Conservation (phyloP, 2,888 invertebrate genomes). For the Tachina fera region DNA sequence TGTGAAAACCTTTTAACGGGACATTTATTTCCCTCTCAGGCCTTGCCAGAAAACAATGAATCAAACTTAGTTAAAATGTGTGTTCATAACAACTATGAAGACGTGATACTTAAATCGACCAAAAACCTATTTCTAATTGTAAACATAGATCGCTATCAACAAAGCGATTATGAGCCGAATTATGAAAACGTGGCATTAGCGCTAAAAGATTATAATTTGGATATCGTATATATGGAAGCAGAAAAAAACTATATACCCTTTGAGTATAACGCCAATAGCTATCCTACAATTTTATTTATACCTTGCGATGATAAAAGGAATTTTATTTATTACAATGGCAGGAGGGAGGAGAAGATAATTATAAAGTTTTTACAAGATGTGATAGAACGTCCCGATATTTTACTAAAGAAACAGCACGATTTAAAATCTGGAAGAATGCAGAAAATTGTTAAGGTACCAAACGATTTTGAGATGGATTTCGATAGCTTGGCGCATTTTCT, state of each 20-base stretch:
- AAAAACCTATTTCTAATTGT: slow-evolving; percentile 65
- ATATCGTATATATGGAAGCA: slow-evolving; percentile 72
- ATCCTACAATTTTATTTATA: slow-evolving; percentile 66
- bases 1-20: slow-evolving; percentile 65
- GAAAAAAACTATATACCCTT: slow-evolving; percentile 66
- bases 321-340: slow-evolving; percentile 47
- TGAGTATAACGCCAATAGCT: slow-evolving; percentile 57
- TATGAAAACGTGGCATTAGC: slow-evolving; percentile 54
- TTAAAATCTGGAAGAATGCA: neutral
- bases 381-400: slow-evolving; percentile 1
- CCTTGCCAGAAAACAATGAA: slow-evolving; percentile 10
- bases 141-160: slow-evolving; percentile 12
- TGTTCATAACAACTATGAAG: slow-evolving; percentile 64
- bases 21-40: slow-evolving; percentile 51
- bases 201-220: slow-evolving; percentile 70
- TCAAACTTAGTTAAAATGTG: slow-evolving; percentile 56
- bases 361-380: slow-evolving; percentile 54
- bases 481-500: slow-evolving; percentile 31
- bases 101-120: slow-evolving; percentile 68
- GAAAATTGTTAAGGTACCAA: neutral
- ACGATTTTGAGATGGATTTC: slow-evolving; percentile 22
- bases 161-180: slow-evolving; percentile 10
- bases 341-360: neutral
- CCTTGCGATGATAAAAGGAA: slow-evolving; percentile 55
- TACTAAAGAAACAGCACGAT: neutral